Percentiles rank a stretch among this genome's conserved stretches.
phyloP scores from a whole-genome alignment of 2,888 invertebrate genomes.

The Clivina fossor region DNA sequence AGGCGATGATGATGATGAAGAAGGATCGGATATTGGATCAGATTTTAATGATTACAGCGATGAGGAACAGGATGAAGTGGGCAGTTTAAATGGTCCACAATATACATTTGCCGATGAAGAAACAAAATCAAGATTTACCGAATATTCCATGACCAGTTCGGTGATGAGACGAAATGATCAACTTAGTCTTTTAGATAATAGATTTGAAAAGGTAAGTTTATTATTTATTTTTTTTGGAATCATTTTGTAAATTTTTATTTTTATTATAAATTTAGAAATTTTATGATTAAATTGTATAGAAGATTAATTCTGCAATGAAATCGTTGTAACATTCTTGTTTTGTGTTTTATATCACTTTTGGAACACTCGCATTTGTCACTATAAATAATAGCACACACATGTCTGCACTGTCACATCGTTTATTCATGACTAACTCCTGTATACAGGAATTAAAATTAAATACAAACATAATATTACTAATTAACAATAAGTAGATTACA shows the following conservation, averaged over 20 bases:
- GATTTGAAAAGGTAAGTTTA: conserved; percentile 76
- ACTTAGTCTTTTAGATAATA: conserved; percentile 77
- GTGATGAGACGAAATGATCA: conserved; percentile 84
- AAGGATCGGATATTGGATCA: conserved; percentile 50
- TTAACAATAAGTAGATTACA: no score
- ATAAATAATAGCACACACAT: no score
- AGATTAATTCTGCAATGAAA: no score
- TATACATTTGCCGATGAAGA: conserved; percentile 66
- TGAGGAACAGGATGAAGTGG: conserved; percentile 54
- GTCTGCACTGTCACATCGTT: no score
- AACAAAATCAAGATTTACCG: conserved; percentile 85
- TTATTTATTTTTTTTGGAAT: conserved; percentile 6
- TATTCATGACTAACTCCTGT: no score
- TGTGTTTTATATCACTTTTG: no score
- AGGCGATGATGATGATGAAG: conserved; percentile 55
- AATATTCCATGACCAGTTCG: conserved; percentile 92
- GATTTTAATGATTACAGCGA: conserved; percentile 49
- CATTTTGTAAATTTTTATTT: conserved; percentile 13
- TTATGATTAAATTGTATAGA: neutral
- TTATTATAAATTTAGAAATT: no score
- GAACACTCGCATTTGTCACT: no score
- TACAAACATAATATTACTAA: no score
- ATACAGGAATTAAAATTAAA: no score
- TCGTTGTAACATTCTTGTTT: no score
- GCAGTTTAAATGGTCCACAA: conserved; percentile 53